Evolutionary conservation across 2,797 vertebrate species (phyloP), one percentile per base, ranked within the genome.

Genomic region (Pangasius macronema): DNA sequence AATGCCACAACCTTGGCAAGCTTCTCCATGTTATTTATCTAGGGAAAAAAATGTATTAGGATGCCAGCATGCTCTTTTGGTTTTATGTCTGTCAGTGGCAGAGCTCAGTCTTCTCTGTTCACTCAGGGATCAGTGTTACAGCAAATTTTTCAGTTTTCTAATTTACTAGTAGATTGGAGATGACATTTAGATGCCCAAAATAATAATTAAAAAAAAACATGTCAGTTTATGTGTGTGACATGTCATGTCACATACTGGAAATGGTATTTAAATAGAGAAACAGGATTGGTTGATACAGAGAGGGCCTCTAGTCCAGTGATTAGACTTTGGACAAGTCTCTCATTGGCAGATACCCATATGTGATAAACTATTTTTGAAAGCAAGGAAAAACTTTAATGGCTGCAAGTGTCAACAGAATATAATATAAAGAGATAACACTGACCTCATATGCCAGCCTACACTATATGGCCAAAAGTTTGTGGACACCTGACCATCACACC

Each of bases 311-410:
- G 72, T 90, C 89, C 88, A 77, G 85, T 88, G 89, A 91, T 87
- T 92, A 93, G 91, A 93, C 94, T 94, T 93, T 94, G 92, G 92
- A 93, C 93, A 87, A 76, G 87, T 87, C 30, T 89, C 89, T 87
- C 83, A 79, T 82, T 92, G 93, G 93, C 92, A 85, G 88, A 87
- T 55, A 80, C 75, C 89, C 93, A 93, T 8, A 72, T 70, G 39
- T 30, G 14, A 67, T 14, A 11, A 68, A 68, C 33, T 36, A 70
- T 68, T 68, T 39, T 39, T 68, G n/a, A 67, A 67, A 30, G 39
- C 39, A 42, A 24, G 11, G 39, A 46, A 42, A 73, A 42, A 27
- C 10, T 27, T 70, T n/a, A 67, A 39, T 3, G 14, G 24, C 22
- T 73, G 39, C 36, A 73, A 27, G 70, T 73, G 27, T 7, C 24